These are phyloP conservation scores for Brachionus plicatilis DNA, from an alignment of 1,140 invertebrate genomes.

Conservation along the genomic window DNA sequence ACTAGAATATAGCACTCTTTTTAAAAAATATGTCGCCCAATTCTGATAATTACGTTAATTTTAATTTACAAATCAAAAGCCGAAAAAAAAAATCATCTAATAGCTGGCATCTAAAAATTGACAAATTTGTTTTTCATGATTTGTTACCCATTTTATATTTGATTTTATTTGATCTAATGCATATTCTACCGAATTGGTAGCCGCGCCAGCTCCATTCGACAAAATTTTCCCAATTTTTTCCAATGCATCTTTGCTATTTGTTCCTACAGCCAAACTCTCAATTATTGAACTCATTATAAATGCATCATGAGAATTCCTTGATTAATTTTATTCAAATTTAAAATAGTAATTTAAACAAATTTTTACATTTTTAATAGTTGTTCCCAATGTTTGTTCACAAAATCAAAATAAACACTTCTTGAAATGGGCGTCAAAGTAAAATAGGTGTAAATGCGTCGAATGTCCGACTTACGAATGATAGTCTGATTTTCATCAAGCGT, in stretches of 20 bases:
- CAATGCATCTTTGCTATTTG: background rate
- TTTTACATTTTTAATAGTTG: background rate
- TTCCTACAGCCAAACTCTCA: slow-evolving; percentile 19
- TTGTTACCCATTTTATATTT: slow-evolving; percentile 22
- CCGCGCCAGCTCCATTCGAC: background rate
- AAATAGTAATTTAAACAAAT: background rate
- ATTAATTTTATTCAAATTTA: background rate
- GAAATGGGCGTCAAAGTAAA: slow-evolving; percentile 22
- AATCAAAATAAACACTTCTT: slow-evolving; percentile 21
- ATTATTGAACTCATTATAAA: slow-evolving; percentile 32
- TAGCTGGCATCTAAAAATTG: background rate
- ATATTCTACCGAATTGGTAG: background rate
- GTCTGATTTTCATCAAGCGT: slow-evolving; percentile 1
- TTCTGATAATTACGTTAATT: no score
- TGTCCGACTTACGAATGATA: slow-evolving; percentile 9
- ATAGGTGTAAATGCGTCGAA: slow-evolving; percentile 28
- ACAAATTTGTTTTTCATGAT: slow-evolving; percentile 21
- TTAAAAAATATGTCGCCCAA: no score
- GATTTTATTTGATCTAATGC: slow-evolving; percentile 34
- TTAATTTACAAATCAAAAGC: background rate
- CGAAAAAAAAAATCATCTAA: background rate
- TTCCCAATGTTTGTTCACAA: slow-evolving; percentile 25
- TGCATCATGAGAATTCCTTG: slow-evolving; percentile 10
- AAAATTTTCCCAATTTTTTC: background rate
- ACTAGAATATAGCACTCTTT: no score